phyloP scores from a whole-genome alignment of 1,140 invertebrate genomes.

The Drosophila albomicans region DNA sequence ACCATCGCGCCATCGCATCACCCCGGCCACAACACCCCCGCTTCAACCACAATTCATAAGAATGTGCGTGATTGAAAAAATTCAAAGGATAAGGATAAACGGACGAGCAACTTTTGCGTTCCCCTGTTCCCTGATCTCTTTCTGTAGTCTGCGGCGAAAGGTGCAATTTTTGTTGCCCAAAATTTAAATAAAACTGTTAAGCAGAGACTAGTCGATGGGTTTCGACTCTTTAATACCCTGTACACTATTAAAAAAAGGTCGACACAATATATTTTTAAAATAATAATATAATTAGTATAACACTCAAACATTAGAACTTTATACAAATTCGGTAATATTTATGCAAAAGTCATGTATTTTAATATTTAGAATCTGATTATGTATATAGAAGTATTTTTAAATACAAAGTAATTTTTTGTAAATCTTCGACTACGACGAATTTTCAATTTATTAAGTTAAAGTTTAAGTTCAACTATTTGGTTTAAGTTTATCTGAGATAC shows the following conservation, averaged over 20 bases:
- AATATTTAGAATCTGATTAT: too few species aligned
- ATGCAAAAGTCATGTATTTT: too few species aligned
- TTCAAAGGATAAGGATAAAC: slow-evolving; percentile 47
- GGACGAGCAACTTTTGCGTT: slow-evolving; percentile 24
- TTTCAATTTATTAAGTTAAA: too few species aligned
- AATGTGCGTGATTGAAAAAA: slow-evolving; percentile 72
- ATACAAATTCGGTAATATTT: too few species aligned
- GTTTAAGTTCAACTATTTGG: too few species aligned
- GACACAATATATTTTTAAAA: background rate
- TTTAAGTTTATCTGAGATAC: too few species aligned
- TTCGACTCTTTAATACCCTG: background rate
- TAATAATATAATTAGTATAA: background rate
- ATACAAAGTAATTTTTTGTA: too few species aligned
- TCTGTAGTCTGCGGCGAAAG: slow-evolving; percentile 47
- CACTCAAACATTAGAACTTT: too few species aligned
- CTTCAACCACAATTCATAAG: slow-evolving; percentile 57
- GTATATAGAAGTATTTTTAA: too few species aligned
- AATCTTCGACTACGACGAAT: too few species aligned
- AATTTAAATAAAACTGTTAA: slow-evolving; percentile 30
- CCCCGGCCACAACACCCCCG: background rate
- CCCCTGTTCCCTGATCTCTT: background rate
- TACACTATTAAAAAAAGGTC: background rate
- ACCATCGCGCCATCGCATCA: slow-evolving; percentile 15
- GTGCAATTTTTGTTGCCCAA: slow-evolving; percentile 60
- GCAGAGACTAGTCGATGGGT: background rate